Conservation (phyloP, 2,888 invertebrate species). For the Megalurothrips usitatus region DNA sequence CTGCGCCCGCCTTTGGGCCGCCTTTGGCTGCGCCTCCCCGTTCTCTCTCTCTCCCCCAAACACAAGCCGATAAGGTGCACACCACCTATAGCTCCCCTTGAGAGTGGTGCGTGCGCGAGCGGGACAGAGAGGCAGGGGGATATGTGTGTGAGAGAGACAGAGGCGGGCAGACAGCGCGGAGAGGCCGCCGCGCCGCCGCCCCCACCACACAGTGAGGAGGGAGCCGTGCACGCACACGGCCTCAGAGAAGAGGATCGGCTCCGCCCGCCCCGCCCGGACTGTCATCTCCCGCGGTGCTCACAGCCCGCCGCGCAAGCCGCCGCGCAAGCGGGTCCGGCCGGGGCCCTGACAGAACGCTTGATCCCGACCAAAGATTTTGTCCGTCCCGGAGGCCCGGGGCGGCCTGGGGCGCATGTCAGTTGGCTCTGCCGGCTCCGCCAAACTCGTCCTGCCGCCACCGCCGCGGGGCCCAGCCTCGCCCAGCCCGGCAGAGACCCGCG, state of each 20-base stretch:
- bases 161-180: conserved; percentile 6
- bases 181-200: neutral
- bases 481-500: neutral
- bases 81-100: neutral
- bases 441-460: too few species aligned
- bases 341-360: too few species aligned
- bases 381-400: too few species aligned
- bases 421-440: too few species aligned
- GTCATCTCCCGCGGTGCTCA: too few species aligned
- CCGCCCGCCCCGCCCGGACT: neutral
- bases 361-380: too few species aligned
- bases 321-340: too few species aligned
- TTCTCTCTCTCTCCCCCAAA: neutral
- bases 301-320: too few species aligned
- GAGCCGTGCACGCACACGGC: neutral
- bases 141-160: conserved; percentile 16
- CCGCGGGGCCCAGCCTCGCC: neutral
- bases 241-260: conserved; percentile 6
- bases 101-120: neutral
- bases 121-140: neutral
- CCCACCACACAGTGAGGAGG: neutral
- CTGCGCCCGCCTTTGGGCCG: too few species aligned
- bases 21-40: neutral
- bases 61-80: conserved; percentile 13
- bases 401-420: too few species aligned